Conservation (phyloP, 2,888 invertebrate genomes). For the Heteromurus nitidus region DNA sequence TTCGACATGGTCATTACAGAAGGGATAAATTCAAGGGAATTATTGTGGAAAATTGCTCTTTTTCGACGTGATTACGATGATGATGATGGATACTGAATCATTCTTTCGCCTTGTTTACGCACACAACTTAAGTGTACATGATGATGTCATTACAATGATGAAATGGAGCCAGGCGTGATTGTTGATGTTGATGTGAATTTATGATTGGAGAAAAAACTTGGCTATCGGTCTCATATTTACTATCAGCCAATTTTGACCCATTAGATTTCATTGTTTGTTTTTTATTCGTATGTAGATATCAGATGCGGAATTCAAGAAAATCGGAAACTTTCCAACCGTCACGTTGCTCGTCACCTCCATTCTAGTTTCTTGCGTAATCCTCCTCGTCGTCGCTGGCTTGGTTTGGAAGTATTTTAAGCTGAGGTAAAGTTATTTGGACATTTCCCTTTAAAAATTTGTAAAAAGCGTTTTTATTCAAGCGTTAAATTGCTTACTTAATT, state of each 20-base stretch:
- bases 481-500: slow-evolving; percentile 10
- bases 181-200: not conserved
- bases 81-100: not conserved
- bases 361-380: slow-evolving; percentile 73
- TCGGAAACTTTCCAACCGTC: slow-evolving; percentile 73
- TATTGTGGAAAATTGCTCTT: slow-evolving; percentile 8
- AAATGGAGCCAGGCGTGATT: too few species aligned
- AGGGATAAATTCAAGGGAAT: not conserved
- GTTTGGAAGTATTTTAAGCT: slow-evolving; percentile 72
- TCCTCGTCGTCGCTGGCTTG: slow-evolving; percentile 72
- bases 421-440: slow-evolving; percentile 40
- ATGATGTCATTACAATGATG: too few species aligned
- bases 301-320: slow-evolving; percentile 73
- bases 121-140: not conserved
- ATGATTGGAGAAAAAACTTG: too few species aligned
- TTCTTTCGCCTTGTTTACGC: not conserved
- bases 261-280: too few species aligned
- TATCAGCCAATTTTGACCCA: too few species aligned
- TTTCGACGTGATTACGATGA: slow-evolving; percentile 22
- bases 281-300: slow-evolving; percentile 66
- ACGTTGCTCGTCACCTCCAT: slow-evolving; percentile 73
- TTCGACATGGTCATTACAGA: slow-evolving; percentile 1
- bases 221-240: too few species aligned
- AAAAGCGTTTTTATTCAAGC: not conserved
- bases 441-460: not conserved